Evolutionary conservation across 2,888 invertebrate species (phyloP).

Genomic region (Vannuccia rotundouncinata): DNA sequence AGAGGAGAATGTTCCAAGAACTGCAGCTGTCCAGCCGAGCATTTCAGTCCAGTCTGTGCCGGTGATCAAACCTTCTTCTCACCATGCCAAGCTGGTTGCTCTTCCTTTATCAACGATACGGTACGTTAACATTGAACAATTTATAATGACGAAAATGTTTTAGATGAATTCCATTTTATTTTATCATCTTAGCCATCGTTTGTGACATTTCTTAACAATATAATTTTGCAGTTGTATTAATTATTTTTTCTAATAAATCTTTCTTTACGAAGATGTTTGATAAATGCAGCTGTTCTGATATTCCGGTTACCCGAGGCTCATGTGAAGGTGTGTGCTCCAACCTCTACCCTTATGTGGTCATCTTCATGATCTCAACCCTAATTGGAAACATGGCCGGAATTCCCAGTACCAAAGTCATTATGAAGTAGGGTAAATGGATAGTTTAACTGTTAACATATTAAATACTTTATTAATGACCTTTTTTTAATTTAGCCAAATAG

Average conservation of each 20-base stretch:
- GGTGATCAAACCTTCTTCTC: slow-evolving; percentile 11
- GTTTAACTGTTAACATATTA: too few species aligned
- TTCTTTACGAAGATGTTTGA: not conserved
- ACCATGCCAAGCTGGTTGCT: slow-evolving; percentile 31
- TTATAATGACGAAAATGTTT: too few species aligned
- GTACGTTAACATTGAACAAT: too few species aligned
- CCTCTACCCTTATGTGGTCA: not conserved
- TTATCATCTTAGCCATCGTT: too few species aligned
- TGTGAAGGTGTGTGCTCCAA: slow-evolving; percentile 28
- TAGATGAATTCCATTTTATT: too few species aligned
- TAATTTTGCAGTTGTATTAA: too few species aligned
- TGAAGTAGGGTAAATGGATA: too few species aligned
- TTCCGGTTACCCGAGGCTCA: not conserved
- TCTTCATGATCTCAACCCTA: not conserved
- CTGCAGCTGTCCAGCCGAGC: not conserved
- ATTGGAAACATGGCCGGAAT: not conserved
- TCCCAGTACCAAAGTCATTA: not conserved
- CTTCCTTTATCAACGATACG: not conserved
- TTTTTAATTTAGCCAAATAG: too few species aligned
- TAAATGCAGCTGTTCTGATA: not conserved
- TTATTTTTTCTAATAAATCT: too few species aligned
- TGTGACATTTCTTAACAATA: too few species aligned
- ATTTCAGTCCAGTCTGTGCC: not conserved
- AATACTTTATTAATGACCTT: too few species aligned
- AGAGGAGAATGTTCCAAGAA: too few species aligned